Conservation (phyloP, 64 coral and sea anemone species). For the Acropora tenuis region DNA sequence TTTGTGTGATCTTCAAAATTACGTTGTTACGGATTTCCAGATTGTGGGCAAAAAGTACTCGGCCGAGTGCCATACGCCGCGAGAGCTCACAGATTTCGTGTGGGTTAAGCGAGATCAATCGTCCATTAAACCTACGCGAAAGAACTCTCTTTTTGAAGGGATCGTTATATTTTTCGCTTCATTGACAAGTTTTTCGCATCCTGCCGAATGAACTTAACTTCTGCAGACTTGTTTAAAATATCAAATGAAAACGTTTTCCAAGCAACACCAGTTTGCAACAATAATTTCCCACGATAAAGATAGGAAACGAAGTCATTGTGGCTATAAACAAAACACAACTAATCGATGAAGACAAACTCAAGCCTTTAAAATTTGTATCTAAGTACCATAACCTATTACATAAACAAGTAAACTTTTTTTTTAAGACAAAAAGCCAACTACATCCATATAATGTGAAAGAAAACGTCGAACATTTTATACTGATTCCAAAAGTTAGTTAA, state of each 20-base stretch:
- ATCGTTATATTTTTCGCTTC: not conserved
- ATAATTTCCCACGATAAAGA: constrained; percentile 35
- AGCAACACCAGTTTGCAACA: constrained; percentile 4
- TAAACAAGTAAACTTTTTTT: not conserved
- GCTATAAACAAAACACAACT: not conserved
- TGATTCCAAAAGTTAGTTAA: not conserved
- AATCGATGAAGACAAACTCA: not conserved
- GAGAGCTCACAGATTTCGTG: not conserved
- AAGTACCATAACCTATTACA: not conserved
- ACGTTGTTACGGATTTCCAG: too few relatives aligned
- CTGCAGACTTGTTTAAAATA: constrained; percentile 17
- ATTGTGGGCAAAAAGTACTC: too few relatives aligned
- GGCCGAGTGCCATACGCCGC: too few relatives aligned
- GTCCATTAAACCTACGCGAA: not conserved
- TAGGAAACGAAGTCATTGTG: not conserved
- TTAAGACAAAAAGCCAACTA: not conserved
- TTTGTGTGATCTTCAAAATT: too few relatives aligned
- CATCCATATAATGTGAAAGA: not conserved
- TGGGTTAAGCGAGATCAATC: not conserved
- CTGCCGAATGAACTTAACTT: not conserved
- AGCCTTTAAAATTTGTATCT: not conserved
- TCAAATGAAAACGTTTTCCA: constrained; percentile 25
- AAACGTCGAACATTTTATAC: not conserved
- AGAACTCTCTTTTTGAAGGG: not conserved
- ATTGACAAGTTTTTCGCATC: not conserved